Evolutionary conservation across 1,140 invertebrate genomes (phyloP).

Genomic region (Penaeus vannamei): DNA sequence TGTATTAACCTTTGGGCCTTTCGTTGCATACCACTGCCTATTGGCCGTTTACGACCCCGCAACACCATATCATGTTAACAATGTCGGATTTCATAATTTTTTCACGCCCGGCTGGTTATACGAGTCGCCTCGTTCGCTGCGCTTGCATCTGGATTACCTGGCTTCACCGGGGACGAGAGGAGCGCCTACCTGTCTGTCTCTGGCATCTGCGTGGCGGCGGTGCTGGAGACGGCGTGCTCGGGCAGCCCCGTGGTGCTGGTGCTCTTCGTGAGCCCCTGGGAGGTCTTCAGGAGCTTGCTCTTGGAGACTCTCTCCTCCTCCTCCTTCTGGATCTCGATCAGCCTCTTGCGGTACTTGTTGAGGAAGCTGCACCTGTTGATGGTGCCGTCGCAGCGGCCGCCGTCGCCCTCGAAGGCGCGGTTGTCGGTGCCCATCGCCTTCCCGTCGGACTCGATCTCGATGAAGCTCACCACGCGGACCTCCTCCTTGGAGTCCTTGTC

Average conservation of each 20-base stretch:
- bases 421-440: slow-evolving; percentile 30
- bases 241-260: background rate
- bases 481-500: background rate
- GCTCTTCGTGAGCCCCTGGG: background rate
- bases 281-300: slow-evolving; percentile 7
- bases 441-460: slow-evolving; percentile 47
- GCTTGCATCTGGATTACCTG: too few relatives aligned
- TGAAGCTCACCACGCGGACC: slow-evolving; percentile 42
- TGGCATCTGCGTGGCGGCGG: slow-evolving; percentile 43
- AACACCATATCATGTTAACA: background rate
- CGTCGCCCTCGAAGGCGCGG: slow-evolving; percentile 44
- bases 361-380: slow-evolving; percentile 59
- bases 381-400: slow-evolving; percentile 28
- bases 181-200: slow-evolving; percentile 48
- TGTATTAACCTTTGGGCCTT: too few relatives aligned
- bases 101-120: too few relatives aligned
- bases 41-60: too few relatives aligned
- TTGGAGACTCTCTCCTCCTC: slow-evolving; percentile 39
- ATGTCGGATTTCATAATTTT: too few relatives aligned
- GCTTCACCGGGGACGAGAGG: too few relatives aligned
- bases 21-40: too few relatives aligned
- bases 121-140: too few relatives aligned
- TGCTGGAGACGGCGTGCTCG: slow-evolving; percentile 26
- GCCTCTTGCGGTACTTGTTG: slow-evolving; percentile 57
- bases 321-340: slow-evolving; percentile 52